These are phyloP conservation scores for Helicoverpa assulta DNA, from an alignment of 2,888 invertebrate species.

Conservation along the genomic window DNA sequence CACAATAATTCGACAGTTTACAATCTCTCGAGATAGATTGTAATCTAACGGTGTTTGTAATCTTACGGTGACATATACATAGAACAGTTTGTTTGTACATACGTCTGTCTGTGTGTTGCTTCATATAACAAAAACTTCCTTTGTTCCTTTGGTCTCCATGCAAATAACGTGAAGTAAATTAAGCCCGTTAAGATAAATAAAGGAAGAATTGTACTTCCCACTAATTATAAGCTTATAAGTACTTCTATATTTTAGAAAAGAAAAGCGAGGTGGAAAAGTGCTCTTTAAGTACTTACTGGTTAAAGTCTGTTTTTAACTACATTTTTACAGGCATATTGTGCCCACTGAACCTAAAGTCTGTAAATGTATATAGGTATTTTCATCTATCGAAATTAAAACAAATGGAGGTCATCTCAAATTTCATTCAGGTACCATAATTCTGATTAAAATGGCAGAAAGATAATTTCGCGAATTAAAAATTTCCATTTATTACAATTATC, in stretches of 20 bases:
- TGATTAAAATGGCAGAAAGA: background rate
- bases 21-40: too few species aligned
- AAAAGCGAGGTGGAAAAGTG: background rate
- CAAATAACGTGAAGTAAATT: slow-evolving; percentile 20
- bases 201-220: background rate
- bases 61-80: background rate
- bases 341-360: too few species aligned
- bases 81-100: background rate
- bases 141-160: slow-evolving; percentile 53
- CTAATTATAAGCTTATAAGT: background rate
- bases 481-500: slow-evolving; percentile 4
- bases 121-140: slow-evolving; percentile 59
- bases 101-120: slow-evolving; percentile 16
- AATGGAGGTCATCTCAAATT: background rate
- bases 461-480: slow-evolving; percentile 8
- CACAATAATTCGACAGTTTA: too few species aligned
- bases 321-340: too few species aligned
- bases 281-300: too few species aligned
- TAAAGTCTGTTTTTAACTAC: too few species aligned
- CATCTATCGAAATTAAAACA: background rate
- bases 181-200: background rate
- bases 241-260: background rate
- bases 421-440: background rate
- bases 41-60: too few species aligned
- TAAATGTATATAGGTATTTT: too few species aligned